A percentile compares a stretch with the other conserved stretches of the same genome.
Conservation (phyloP, 2,888 invertebrate species). For the Nemotelus nigrinus region DNA sequence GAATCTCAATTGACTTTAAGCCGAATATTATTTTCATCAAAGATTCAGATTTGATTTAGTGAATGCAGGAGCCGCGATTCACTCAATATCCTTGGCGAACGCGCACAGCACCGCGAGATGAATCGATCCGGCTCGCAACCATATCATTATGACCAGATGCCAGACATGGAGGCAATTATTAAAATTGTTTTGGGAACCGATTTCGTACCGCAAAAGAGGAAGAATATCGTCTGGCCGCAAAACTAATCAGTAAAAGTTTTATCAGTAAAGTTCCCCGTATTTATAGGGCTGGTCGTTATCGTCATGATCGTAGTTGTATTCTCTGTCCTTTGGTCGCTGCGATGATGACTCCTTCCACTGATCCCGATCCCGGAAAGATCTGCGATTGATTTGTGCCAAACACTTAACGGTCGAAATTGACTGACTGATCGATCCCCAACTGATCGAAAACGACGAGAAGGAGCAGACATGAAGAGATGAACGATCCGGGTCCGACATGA, state of each 20-base stretch:
- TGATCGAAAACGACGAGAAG: slow-evolving; percentile 25
- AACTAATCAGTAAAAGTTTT: slow-evolving; percentile 51
- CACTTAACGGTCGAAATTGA: slow-evolving; percentile 42
- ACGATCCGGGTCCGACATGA: neutral
- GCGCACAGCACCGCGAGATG: neutral
- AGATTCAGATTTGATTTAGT: slow-evolving; percentile 40
- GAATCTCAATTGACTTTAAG: slow-evolving; percentile 25
- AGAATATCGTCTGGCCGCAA: slow-evolving; percentile 38
- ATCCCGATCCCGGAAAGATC: neutral
- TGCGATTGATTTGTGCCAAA: slow-evolving; percentile 47
- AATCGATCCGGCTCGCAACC: slow-evolving; percentile 29
- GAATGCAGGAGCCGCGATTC: slow-evolving; percentile 9
- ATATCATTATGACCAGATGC: slow-evolving; percentile 51
- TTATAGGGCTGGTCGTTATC: no score
- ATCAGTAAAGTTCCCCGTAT: slow-evolving; percentile 47
- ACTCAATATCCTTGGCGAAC: slow-evolving; percentile 14
- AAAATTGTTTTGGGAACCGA: slow-evolving; percentile 50
- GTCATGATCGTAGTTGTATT: no score
- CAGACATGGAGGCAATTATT: slow-evolving; percentile 52
- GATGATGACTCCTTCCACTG: neutral
- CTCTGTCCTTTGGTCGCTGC: neutral
- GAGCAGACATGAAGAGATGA: slow-evolving; percentile 8
- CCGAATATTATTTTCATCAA: slow-evolving; percentile 28
- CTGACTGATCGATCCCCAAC: slow-evolving; percentile 46
- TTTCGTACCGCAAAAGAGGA: slow-evolving; percentile 42